Conservation (phyloP, 2,888 invertebrate species). For the Gryllus longicercus region DNA sequence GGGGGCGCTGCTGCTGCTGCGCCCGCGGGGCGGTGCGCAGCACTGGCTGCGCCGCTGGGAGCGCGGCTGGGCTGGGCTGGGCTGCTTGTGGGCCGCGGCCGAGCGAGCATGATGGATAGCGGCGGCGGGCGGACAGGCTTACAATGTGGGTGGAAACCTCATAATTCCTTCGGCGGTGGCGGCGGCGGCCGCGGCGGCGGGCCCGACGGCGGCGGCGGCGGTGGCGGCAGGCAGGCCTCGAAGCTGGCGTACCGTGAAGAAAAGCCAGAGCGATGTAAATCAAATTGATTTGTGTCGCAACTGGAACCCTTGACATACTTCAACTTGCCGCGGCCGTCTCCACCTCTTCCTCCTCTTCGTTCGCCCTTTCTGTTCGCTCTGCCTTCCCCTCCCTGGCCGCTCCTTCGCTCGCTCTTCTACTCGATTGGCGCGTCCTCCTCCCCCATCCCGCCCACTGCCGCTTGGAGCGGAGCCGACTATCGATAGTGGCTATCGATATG, state of each 20-base stretch:
- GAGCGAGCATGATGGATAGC: neutral
- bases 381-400: neutral
- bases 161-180: neutral
- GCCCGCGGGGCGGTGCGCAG: neutral
- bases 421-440: no score
- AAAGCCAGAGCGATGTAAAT: conserved; percentile 17
- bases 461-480: neutral
- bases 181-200: neutral
- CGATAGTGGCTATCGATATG: no score
- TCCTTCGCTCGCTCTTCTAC: neutral
- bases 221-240: neutral
- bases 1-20: neutral
- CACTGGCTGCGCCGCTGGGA: no score
- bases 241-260: conserved; percentile 9
- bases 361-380: neutral
- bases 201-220: neutral
- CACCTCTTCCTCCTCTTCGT: neutral
- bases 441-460: neutral
- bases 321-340: neutral
- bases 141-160: conserved; percentile 17
- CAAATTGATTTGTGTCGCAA: conserved; percentile 17
- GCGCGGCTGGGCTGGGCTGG: no score
- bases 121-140: neutral
- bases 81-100: neutral
- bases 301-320: conserved; percentile 5